A percentile compares a stretch with the other conserved stretches of the same genome.
Conservation (phyloP, 2,113 vertebrate genomes). For the Siniperca chuatsi region DNA sequence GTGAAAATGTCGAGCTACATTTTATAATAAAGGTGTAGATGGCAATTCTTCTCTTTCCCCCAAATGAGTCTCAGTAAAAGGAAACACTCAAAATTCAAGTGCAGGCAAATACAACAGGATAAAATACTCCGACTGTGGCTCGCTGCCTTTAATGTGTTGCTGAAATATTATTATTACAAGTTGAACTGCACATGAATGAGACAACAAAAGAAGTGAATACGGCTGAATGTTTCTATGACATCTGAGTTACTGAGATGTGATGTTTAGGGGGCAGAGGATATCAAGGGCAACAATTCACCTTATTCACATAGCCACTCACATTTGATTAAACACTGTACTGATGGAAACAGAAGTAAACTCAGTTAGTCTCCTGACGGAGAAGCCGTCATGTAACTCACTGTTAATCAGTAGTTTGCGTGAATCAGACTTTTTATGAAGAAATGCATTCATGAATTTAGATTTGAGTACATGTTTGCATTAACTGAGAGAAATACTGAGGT, state of each 20-base stretch:
- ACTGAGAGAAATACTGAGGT: not conserved
- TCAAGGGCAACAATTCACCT: not conserved
- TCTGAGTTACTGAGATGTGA: not conserved
- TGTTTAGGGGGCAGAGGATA: not conserved
- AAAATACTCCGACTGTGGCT: not conserved
- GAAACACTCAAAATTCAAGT: not conserved
- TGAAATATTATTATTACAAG: constrained; percentile 9
- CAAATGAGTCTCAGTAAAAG: constrained; percentile 7
- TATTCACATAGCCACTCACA: not conserved
- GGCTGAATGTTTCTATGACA: not conserved
- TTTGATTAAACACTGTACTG: not conserved
- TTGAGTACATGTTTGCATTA: not conserved
- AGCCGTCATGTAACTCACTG: not conserved
- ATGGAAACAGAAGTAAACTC: not conserved
- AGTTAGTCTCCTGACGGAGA: accelerated
- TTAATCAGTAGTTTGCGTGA: not conserved
- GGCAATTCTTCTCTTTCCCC: not conserved
- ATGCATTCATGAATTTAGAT: not conserved
- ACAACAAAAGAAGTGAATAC: constrained; percentile 3
- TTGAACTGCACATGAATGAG: constrained; percentile 7
- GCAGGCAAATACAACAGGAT: constrained; percentile 23
- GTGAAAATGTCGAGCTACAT: constrained; percentile 22
- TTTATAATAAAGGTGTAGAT: not conserved
- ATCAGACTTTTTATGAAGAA: not conserved
- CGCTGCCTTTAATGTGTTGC: constrained; percentile 17